Conservation (phyloP, 2,888 invertebrate species). For the Agriopis aurantiaria region DNA sequence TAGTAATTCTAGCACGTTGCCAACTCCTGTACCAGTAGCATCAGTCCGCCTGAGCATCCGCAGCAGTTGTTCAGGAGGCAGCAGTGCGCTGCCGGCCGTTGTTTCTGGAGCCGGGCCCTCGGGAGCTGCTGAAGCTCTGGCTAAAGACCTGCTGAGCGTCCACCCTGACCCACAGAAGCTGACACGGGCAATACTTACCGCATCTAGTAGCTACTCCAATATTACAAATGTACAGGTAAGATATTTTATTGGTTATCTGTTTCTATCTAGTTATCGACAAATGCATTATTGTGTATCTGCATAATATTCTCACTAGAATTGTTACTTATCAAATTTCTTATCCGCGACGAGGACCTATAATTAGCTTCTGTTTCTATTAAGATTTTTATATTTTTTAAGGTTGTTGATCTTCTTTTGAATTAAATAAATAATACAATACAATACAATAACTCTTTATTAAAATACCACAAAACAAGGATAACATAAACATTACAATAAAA, state of each 20-base stretch:
- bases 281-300: no score
- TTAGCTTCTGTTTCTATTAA: no score
- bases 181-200: conserved; percentile 82
- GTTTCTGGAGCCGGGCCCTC: conserved; percentile 72
- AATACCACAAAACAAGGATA: no score
- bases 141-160: conserved; percentile 77
- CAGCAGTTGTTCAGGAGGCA: conserved; percentile 76
- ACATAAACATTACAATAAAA: no score
- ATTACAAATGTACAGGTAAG: conserved; percentile 77
- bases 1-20: conserved; percentile 64
- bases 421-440: no score
- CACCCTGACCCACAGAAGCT: conserved; percentile 84
- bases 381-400: no score
- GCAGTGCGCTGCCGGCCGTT: conserved; percentile 64
- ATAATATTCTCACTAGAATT: no score
- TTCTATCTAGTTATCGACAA: neutral
- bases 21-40: conserved; percentile 62
- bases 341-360: no score
- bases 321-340: no score
- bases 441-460: no score
- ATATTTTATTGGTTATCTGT: neutral
- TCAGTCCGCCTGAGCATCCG: conserved; percentile 68
- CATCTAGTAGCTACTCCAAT: conserved; percentile 83
- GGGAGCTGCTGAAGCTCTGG: conserved; percentile 74
- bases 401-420: no score